A percentile compares a stretch with the other conserved stretches of the same genome.
Evolutionary conservation across 2,113 vertebrate genomes (phyloP).

Genomic region (Marmota monax): DNA sequence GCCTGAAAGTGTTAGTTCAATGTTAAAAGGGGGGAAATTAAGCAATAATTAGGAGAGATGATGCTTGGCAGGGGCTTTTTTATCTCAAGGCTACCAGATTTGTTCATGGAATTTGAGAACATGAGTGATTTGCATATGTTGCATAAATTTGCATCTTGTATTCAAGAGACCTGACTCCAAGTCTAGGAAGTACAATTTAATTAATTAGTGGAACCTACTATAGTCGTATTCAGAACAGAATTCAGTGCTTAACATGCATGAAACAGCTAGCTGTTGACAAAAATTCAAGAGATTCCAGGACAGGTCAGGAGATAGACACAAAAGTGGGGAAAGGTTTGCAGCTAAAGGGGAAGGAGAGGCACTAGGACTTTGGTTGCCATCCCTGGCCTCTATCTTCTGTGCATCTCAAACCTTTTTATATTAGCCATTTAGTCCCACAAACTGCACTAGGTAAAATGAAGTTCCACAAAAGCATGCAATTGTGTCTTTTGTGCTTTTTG

Average conservation of each 20-base stretch:
- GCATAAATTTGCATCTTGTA: slow-evolving; percentile 86
- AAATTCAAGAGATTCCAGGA: slow-evolving; percentile 35
- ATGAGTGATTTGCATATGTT: slow-evolving; percentile 86
- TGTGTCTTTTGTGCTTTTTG: background rate
- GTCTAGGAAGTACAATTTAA: slow-evolving; percentile 83
- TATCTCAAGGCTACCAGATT: slow-evolving; percentile 86
- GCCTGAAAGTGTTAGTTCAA: slow-evolving; percentile 78
- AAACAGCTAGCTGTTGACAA: slow-evolving; percentile 40
- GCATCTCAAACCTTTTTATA: background rate
- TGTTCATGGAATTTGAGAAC: slow-evolving; percentile 85
- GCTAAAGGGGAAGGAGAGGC: background rate
- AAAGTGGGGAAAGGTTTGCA: background rate
- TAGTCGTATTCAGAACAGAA: slow-evolving; percentile 66
- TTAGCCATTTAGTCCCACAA: background rate
- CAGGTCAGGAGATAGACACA: background rate
- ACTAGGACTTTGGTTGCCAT: background rate
- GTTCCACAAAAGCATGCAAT: background rate
- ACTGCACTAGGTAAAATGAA: background rate
- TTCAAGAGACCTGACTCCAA: slow-evolving; percentile 82
- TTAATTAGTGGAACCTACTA: slow-evolving; percentile 83
- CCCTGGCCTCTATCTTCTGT: background rate
- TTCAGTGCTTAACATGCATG: slow-evolving; percentile 50
- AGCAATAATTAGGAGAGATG: slow-evolving; percentile 84
- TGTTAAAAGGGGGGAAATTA: slow-evolving; percentile 78
- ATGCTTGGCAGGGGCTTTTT: slow-evolving; percentile 84